phyloP scores from a whole-genome alignment of 2,113 vertebrate species.

The Pachypanchax playfairii region DNA sequence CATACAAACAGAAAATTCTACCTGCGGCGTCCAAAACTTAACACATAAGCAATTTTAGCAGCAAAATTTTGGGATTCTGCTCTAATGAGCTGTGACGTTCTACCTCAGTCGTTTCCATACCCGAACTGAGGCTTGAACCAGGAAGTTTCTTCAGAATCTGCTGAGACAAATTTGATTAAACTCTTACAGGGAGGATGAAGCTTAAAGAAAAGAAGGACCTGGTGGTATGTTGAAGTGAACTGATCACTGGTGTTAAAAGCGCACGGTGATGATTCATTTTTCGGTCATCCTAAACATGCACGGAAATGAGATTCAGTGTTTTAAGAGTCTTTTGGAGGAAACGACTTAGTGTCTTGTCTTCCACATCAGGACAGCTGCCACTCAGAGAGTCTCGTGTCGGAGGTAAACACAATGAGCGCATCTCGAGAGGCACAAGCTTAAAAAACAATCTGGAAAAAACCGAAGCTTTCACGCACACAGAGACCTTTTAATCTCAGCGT shows the following conservation, averaged over 20 bases:
- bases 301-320: neutral
- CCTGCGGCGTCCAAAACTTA: neutral
- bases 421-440: constrained; percentile 1
- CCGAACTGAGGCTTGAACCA: neutral
- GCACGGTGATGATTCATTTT: neutral
- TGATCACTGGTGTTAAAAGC: too few relatives aligned
- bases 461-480: constrained; percentile 9
- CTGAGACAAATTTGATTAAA: neutral
- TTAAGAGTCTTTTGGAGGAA: neutral
- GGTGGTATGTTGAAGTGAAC: neutral
- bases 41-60: neutral
- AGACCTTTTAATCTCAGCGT: constrained; percentile 46
- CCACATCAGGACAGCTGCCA: constrained; percentile 12
- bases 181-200: neutral
- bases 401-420: constrained; percentile 3
- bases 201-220: neutral
- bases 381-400: neutral
- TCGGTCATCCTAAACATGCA: neutral
- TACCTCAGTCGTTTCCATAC: neutral
- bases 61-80: neutral
- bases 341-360: neutral
- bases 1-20: too few relatives aligned
- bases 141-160: neutral
- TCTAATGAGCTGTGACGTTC: neutral
- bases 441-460: constrained; percentile 22